phyloP scores from a whole-genome alignment of 1,140 invertebrate genomes.

The Andrena cerasifolii region DNA sequence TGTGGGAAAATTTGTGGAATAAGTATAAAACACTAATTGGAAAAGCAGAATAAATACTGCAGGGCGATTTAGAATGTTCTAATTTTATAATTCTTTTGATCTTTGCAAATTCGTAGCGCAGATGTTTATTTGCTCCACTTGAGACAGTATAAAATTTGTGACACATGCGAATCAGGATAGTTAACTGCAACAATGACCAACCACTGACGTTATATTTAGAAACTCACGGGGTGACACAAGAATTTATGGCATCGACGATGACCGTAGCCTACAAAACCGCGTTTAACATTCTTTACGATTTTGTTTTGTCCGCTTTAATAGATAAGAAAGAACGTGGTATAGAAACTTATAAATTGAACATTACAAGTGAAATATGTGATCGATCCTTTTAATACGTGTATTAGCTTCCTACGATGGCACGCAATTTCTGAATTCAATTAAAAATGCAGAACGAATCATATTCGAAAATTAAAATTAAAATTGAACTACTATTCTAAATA shows the following conservation, averaged over 20 bases:
- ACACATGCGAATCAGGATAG: not conserved
- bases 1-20: too few species aligned
- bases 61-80: not conserved
- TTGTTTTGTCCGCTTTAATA: not conserved
- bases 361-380: not conserved
- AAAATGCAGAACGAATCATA: too few species aligned
- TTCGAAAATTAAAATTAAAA: too few species aligned
- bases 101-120: not conserved
- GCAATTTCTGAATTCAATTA: too few species aligned
- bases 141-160: not conserved
- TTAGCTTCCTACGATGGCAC: too few species aligned
- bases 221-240: slow-evolving; percentile 9
- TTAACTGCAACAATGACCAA: not conserved
- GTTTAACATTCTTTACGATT: not conserved
- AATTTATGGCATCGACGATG: not conserved
- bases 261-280: not conserved
- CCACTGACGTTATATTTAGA: slow-evolving; percentile 5
- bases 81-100: not conserved
- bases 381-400: too few species aligned
- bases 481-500: too few species aligned
- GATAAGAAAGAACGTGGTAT: not conserved
- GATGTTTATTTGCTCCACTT: not conserved
- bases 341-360: not conserved
- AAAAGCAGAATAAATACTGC: not conserved
- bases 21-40: too few species aligned